Evolutionary conservation across 2,888 invertebrate species (phyloP), one percentile per base, ranked within the genome.

Genomic region (Hecatera dysodea): DNA sequence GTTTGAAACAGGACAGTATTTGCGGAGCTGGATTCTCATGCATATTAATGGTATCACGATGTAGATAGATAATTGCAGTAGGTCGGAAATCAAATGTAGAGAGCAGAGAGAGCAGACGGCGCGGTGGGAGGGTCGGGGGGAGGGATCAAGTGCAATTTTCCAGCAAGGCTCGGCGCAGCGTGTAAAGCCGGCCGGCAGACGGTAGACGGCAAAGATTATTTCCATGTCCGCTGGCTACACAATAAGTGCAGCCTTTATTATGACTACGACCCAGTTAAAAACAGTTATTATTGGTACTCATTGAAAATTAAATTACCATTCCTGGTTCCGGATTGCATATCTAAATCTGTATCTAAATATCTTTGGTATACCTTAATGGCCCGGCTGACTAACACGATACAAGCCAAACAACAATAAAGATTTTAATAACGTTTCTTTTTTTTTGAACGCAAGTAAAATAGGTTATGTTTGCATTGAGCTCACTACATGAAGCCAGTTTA

Each of bases 81-180:
- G 89, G 88, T 88, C 88, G 86, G 84, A 90, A 90, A 91, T 92
- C 88, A 88, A 90, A 92, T 91, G 42, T 69, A 86, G 77, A 86
- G 84, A 80, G 81, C 68, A 83, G 88, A 83, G 87, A 87, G 84
- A 88, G 87, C 85, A 86, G 88, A 81, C 76, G 81, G 82, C 79
- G 83, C 29, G 78, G 82, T 75, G 77, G 61, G 76, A 56, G 76
- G 78, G 83, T 42, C 80, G 85, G 83, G 81, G 86, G 87, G 86
- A 80, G 85, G 89, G 90, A 90, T 92, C 89, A 90, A 93, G 92
- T 90, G 93, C 93, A 94, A 94, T 94, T 94, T 94, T 90, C 90
- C 90, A 89, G 89, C 85, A 88, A 89, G 86, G 78, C 79, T 82
- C 80, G 83, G 72, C 80, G 86, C 84, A 85, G 79, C 78, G 79